A percentile compares a stretch with the other conserved stretches of the same genome.
phyloP scores from a whole-genome alignment of 2,888 invertebrate genomes.

The Drosophila eohydei region DNA sequence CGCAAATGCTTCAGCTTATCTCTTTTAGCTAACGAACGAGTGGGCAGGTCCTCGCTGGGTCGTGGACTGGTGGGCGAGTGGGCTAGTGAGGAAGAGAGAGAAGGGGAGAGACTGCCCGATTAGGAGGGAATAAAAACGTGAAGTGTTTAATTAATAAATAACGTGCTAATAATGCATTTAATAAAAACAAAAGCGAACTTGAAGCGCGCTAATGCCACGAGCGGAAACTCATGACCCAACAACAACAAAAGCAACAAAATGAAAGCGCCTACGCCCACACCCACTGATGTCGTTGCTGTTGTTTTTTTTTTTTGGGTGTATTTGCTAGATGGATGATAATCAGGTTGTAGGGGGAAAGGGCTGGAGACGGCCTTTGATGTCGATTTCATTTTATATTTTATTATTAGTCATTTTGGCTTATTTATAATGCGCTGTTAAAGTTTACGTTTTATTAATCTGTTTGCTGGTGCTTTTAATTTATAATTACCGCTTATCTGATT shows the following conservation, averaged over 20 bases:
- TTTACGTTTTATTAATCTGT: slow-evolving; percentile 78
- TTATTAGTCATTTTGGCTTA: slow-evolving; percentile 78
- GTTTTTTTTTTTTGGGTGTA: slow-evolving; percentile 3
- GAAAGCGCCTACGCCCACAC: slow-evolving; percentile 17
- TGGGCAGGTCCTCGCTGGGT: slow-evolving; percentile 3
- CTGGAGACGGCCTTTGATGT: slow-evolving; percentile 64
- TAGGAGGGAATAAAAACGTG: slow-evolving; percentile 65
- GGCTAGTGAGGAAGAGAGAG: neutral
- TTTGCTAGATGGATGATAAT: slow-evolving; percentile 32
- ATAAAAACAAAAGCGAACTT: slow-evolving; percentile 45
- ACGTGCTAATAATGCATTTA: slow-evolving; percentile 77
- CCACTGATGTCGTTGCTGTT: slow-evolving; percentile 43
- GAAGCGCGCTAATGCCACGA: slow-evolving; percentile 23
- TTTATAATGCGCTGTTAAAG: slow-evolving; percentile 75
- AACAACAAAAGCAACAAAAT: neutral
- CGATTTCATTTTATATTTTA: slow-evolving; percentile 68
- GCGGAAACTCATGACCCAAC: slow-evolving; percentile 29
- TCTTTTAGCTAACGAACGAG: slow-evolving; percentile 28
- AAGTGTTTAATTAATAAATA: slow-evolving; percentile 80
- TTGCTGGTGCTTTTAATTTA: slow-evolving; percentile 75
- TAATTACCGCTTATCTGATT: slow-evolving; percentile 79
- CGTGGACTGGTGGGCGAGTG: neutral
- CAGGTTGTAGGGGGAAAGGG: slow-evolving; percentile 10
- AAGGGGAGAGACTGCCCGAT: slow-evolving; percentile 43
- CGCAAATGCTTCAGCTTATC: slow-evolving; percentile 49